Evolutionary conservation across 1,140 invertebrate genomes (phyloP).

Genomic region (Leucophenga varia): DNA sequence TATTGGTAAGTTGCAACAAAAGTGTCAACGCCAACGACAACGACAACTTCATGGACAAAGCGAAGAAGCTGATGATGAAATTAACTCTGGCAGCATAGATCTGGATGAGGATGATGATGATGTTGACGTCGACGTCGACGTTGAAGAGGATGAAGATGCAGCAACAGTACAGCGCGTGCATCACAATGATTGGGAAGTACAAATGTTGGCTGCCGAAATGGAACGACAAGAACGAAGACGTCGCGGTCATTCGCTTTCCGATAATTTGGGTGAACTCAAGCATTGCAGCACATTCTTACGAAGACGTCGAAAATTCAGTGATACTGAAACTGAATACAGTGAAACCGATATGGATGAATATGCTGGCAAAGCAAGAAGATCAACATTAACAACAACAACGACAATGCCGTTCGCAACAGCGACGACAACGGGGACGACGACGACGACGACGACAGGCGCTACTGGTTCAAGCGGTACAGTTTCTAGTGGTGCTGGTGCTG

Average conservation of each 20-base stretch:
- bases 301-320: slow-evolving; percentile 43
- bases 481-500: no score
- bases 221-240: slow-evolving; percentile 61
- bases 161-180: slow-evolving; percentile 11
- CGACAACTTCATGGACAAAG: no score
- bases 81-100: neutral
- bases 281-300: slow-evolving; percentile 39
- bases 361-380: no score
- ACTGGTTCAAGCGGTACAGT: no score
- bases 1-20: no score
- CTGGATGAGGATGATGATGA: neutral
- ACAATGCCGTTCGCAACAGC: neutral
- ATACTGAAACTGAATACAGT: slow-evolving; percentile 49
- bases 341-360: slow-evolving; percentile 42
- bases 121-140: neutral
- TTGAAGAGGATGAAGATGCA: slow-evolving; percentile 1
- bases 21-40: no score
- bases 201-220: slow-evolving; percentile 73
- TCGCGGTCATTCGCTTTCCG: slow-evolving; percentile 38
- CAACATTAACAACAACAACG: neutral
- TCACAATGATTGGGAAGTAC: slow-evolving; percentile 71
- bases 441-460: no score
- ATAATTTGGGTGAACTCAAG: slow-evolving; percentile 34
- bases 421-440: no score
- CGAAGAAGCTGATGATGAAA: neutral